Evolutionary conservation across 2,797 vertebrate genomes (phyloP).

Genomic region (Liasis olivaceus): DNA sequence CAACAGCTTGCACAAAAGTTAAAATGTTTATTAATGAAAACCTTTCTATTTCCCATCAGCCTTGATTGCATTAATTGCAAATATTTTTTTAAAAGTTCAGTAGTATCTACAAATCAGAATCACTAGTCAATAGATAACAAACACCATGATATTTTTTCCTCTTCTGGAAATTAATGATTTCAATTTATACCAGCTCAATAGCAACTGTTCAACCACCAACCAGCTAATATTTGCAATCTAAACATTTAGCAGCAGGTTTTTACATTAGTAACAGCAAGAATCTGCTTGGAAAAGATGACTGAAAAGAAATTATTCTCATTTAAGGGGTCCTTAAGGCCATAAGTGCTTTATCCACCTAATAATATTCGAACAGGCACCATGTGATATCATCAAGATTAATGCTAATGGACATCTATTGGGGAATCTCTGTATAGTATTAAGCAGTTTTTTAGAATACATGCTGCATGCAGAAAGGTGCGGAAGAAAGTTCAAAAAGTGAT

Average conservation of each 20-base stretch:
- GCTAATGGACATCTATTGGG: conserved; percentile 60
- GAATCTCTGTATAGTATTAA: conserved; percentile 29
- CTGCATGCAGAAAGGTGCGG: background rate
- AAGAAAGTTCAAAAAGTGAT: background rate
- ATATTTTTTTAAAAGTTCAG: conserved; percentile 69
- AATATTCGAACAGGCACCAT: conserved; percentile 74
- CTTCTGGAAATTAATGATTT: conserved; percentile 77
- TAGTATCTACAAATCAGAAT: conserved; percentile 72
- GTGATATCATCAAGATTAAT: conserved; percentile 76
- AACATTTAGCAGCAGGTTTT: conserved; percentile 81
- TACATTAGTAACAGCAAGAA: conserved; percentile 80
- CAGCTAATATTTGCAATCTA: conserved; percentile 76
- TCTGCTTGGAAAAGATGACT: conserved; percentile 74
- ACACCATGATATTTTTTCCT: conserved; percentile 66
- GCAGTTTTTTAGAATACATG: conserved; percentile 32
- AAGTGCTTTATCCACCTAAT: conserved; percentile 73
- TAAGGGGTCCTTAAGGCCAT: conserved; percentile 75
- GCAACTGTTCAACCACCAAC: conserved; percentile 76
- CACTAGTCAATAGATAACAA: conserved; percentile 69
- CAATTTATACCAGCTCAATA: conserved; percentile 73
- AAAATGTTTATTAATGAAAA: conserved; percentile 61
- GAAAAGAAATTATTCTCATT: conserved; percentile 75
- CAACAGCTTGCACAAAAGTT: conserved; percentile 48
- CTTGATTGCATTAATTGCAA: conserved; percentile 71
- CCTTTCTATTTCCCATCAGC: conserved; percentile 52